phyloP scores from a whole-genome alignment of 2,797 vertebrate species.

The Pipistrellus kuhlii region DNA sequence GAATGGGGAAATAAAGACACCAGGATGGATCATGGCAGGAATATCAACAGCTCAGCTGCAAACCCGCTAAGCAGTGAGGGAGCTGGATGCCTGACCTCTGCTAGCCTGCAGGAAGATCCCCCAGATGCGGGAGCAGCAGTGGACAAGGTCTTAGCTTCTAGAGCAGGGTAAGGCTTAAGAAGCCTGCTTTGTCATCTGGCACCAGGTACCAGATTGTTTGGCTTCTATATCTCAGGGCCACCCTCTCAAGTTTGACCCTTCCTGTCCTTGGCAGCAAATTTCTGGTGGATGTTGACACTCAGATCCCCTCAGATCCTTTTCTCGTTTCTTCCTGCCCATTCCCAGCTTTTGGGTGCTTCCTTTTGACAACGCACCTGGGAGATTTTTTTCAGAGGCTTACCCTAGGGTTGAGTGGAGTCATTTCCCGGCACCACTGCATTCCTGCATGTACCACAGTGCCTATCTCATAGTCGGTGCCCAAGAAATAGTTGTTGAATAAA shows the following conservation, averaged over 20 bases:
- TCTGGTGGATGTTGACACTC: too few species aligned
- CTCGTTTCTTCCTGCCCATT: not conserved
- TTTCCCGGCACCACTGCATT: not conserved
- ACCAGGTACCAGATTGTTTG: not conserved
- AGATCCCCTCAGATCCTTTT: not conserved
- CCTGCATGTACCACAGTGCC: not conserved
- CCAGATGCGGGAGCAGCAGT: not conserved
- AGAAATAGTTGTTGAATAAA: constrained; percentile 39
- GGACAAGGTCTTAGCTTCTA: not conserved
- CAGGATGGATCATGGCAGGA: constrained; percentile 53
- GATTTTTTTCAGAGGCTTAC: not conserved
- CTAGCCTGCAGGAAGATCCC: not conserved
- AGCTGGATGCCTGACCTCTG: not conserved
- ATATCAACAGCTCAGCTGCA: constrained; percentile 46
- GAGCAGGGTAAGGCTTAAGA: not conserved
- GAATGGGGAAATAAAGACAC: constrained; percentile 65
- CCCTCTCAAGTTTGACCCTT: not conserved
- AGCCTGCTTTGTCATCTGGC: not conserved
- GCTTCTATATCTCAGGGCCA: not conserved
- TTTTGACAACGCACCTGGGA: not conserved
- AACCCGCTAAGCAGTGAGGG: not conserved
- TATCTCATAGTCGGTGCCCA: not conserved
- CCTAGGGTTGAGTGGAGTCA: not conserved
- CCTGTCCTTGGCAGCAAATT: not conserved
- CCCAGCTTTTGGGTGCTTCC: not conserved